Base-by-base conservation (phyloP, 2,113 vertebrate species). In the Syrmaticus mikado region DNA sequence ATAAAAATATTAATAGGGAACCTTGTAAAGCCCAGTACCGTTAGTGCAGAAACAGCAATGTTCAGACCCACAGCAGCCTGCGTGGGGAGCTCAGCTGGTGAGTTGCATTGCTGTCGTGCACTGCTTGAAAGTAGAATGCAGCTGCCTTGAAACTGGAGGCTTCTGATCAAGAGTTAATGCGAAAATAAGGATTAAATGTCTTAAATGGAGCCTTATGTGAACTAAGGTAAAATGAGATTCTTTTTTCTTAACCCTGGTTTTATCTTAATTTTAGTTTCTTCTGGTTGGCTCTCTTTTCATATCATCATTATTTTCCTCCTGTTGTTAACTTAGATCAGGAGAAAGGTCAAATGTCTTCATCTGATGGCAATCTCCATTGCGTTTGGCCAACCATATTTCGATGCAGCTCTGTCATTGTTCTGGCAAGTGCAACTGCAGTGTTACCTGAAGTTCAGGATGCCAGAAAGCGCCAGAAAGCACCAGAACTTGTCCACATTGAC, bases 21-120 rank as follows among this genome's bases (percentile, higher is more conserved):
- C 18, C 0, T 0, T 38, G 57, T 67, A 13, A 77, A 28, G 43
- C 24, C 30, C 1, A 3, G 57, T 85, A 88, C 68, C 58, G 25
- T 19, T 48, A 14, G 78, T 67, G 50, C 5, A 1, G 40, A 14
- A 66, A n/a, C 0, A 3, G 28, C 67, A 62, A 40, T 50, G 73
- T 70, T 55, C 55, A 17, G 3, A 0, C 0, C 0, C 46, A 28
- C 13, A n/a, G 36, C 4, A 73, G 62, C 57, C 65, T 41, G 28
- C 27, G 11, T 32, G 36, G 40, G 76, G 67, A 70, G 43, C 53
- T 76, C 64, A 76, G 48, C 24, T 24, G 58, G 25, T 8, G 28
- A 25, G 64, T 32, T 1, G 0, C 13, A 2, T 36, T 55, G 27
- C 2, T 48, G 3, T 27, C 28, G 8, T 6, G 22, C 71, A 40